Base-by-base conservation (phyloP, 2,797 vertebrate species). In the Nothura maculosa region DNA sequence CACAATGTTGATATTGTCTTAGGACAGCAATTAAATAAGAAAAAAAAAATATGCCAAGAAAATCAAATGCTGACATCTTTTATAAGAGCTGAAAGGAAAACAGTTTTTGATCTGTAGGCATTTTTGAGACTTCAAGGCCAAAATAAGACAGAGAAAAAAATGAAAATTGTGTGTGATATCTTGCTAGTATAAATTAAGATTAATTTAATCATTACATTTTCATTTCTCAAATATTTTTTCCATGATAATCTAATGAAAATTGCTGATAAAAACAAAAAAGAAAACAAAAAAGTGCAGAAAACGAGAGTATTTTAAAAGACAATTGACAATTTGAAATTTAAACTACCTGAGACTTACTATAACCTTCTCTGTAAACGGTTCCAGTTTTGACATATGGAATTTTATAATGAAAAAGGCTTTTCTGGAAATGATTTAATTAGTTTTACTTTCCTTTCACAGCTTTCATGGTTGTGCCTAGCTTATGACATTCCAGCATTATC, bases 361-460 rank as follows among this genome's bases (percentile, higher is more conserved):
- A 87, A 24, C 27, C 0, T 28, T 63, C 85, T 60, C 43, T 61
- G 16, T 81, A 52, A 91, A 79, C 13, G 69, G 6, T 54, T 95
- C 76, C 60, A 45, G 47, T 93, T 95, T 78, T 94, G 92, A 86
- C 70, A 69, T 32, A 17, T 10, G 19, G 47, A 93, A 84, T 50
- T 84, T 73, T 13, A 9, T 67, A 57, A 79, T 68, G 63, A 93
- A 75, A 89, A 73, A 6, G 63, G 27, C 8, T 79, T 92, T 89
- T 92, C 34, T 80, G 82, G 55, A 87, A 92, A 91, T 25, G 12
- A 10, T 87, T 66, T 79, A 74, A 90, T 88, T 86, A 86, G 17
- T 76, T 95, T 88, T 86, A 50, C 11, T 12, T 92, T 87, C 62
- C 54, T 73, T 73, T 13, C 28, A 54, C 24, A 28, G 15, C 34